Evolutionary conservation across 1,140 invertebrate species (phyloP), one percentile per base, ranked within the genome.

Genomic region (Drosophila miranda): DNA sequence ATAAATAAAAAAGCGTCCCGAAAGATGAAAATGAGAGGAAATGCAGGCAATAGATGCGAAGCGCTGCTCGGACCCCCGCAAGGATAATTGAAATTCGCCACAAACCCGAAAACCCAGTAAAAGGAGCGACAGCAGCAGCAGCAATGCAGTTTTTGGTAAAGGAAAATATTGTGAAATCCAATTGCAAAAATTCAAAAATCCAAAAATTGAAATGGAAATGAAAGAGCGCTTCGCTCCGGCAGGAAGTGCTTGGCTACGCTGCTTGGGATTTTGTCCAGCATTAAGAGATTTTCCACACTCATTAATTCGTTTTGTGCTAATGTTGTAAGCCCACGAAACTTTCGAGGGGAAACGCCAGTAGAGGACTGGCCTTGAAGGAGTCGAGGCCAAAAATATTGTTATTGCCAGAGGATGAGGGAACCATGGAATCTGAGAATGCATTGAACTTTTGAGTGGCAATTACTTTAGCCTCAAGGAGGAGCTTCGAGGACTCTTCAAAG

Each of bases 51-150:
- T 38, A 49, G 74, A 30, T 49, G 44, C 44, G 52, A 61, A 19
- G 28, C 38, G 9, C 3, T 11, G 30, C 30, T 34, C 34, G 34
- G 34, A 13, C 49, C 42, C 45, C 72, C 62, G 62, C 72, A 58
- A 50, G 67, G 62, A 84, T 86, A 86, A 84, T 86, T 84, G 81
- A 84, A 84, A 86, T 80, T 77, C 78, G 57, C 73, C 82, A 66
- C 82, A 76, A 68, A 13, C 51, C 19, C 43, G 42, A 11, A 34
- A 23, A 34, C 23, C 4, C 16, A 38, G 30, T 1, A 11, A 14
- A 42, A 42, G 45, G 13, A 13, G 6, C 28, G 23, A 52, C 30
- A 30, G 46, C 44, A 43, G 43, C 14, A 43, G 21, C 42, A 16
- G n/a, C 28, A 41, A 38, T 38, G 34, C 34, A 38, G 3, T 41